Percentiles rank a stretch among this genome's conserved stretches.
Evolutionary conservation across 1,140 invertebrate species (phyloP).

Genomic region (Pinna nobilis): DNA sequence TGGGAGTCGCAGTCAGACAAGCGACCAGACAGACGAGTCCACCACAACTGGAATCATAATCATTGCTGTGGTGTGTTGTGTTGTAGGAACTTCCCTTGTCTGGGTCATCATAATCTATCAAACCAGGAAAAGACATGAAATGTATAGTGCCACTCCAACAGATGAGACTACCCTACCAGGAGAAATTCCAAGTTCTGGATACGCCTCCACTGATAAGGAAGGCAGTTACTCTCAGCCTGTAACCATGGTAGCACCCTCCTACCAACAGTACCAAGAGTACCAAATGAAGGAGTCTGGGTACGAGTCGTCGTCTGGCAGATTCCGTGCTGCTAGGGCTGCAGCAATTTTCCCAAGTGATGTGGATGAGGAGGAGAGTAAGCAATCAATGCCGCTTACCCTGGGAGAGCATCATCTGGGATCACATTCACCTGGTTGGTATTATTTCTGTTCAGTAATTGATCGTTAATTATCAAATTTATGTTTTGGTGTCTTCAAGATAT

Average conservation of each 20-base stretch:
- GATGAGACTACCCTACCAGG: slow-evolving; percentile 70
- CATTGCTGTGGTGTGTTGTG: slow-evolving; percentile 91
- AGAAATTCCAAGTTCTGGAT: slow-evolving; percentile 66
- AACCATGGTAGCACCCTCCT: slow-evolving; percentile 41
- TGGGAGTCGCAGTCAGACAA: slow-evolving; percentile 3
- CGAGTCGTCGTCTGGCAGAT: slow-evolving; percentile 67
- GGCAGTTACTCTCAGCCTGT: slow-evolving; percentile 59
- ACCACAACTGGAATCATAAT: slow-evolving; percentile 89
- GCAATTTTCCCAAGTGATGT: slow-evolving; percentile 68
- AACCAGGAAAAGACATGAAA: slow-evolving; percentile 76
- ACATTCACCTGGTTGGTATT: slow-evolving; percentile 58
- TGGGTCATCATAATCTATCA: slow-evolving; percentile 96
- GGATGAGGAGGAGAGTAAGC: slow-evolving; percentile 58
- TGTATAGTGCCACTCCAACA: slow-evolving; percentile 70
- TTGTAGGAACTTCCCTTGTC: slow-evolving; percentile 90
- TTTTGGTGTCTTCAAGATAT: neutral
- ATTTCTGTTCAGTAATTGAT: no score
- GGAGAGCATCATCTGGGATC: slow-evolving; percentile 49
- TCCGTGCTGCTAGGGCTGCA: slow-evolving; percentile 47
- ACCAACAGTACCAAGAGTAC: slow-evolving; percentile 67
- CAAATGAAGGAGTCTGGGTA: slow-evolving; percentile 69
- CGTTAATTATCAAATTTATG: neutral
- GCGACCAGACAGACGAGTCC: slow-evolving; percentile 77
- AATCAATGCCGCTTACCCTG: slow-evolving; percentile 45
- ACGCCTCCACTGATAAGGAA: slow-evolving; percentile 65